Conservation (phyloP, 1,140 invertebrate species). For the Microvelia longipes region DNA sequence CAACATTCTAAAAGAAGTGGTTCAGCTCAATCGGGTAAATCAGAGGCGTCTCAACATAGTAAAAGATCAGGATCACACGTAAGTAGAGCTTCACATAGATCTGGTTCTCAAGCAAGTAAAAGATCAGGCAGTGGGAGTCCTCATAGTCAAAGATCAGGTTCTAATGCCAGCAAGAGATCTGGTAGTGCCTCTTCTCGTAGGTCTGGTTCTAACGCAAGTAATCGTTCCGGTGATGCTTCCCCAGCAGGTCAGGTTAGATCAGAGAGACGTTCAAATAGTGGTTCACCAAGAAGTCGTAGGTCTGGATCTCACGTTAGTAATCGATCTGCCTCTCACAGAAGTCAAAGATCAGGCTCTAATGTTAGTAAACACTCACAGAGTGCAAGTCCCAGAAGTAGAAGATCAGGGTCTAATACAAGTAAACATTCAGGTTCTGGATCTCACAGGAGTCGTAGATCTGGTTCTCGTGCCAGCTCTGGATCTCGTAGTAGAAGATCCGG, state of each 20-base stretch:
- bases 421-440: conserved; percentile 9
- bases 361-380: too few relatives aligned
- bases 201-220: conserved; percentile 12
- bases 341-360: not conserved
- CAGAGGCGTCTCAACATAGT: not conserved
- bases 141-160: conserved; percentile 6
- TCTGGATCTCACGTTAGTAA: conserved; percentile 20
- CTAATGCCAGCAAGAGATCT: conserved; percentile 1
- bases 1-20: not conserved
- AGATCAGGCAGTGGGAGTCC: conserved; percentile 1
- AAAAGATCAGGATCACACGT: conserved; percentile 14
- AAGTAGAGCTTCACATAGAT: conserved; percentile 25
- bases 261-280: not conserved
- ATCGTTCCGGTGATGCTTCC: conserved; percentile 11
- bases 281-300: not conserved
- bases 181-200: not conserved
- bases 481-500: not conserved
- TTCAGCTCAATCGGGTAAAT: not conserved
- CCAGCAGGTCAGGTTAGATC: conserved; percentile 12
- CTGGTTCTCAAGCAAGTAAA: conserved; percentile 9
- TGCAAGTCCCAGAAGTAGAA: not conserved
- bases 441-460: not conserved
- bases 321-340: conserved; percentile 8
- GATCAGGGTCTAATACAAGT: not conserved
- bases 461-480: not conserved